Evolutionary conservation across 1,140 invertebrate species (phyloP), one percentile per base, ranked within the genome.

Genomic region (Asobara japonica): DNA sequence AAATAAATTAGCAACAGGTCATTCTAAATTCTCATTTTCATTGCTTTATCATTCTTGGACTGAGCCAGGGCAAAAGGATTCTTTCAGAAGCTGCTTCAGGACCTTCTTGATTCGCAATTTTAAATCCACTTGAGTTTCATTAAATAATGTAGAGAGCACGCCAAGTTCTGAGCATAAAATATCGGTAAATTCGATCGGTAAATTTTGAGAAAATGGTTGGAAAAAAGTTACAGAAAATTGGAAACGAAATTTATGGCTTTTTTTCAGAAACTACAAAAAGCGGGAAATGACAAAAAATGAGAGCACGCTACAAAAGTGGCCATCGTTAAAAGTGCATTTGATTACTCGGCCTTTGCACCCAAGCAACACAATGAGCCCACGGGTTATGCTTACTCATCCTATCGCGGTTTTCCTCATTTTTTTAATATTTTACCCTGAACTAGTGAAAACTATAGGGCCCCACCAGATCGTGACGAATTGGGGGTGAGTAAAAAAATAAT

Each of bases 251-350:
- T n/a, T n/a, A n/a, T n/a, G n/a, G n/a, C n/a, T n/a, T n/a, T n/a
- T n/a, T n/a, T n/a, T n/a, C n/a, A 41, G 31, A 25, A 61, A 27
- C 51, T 29, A 11, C 33, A 45, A 31, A 13, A 72, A 13, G 7
- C 60, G 67, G 29, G 74, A 68, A 73, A 71, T 65, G 61, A 64
- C n/a, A n/a, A 65, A 65, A 56, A 72, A 74, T 27, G 45, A 74
- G 69, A 76, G 56, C 66, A 41, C 64, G 67, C 69, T 74, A 62
- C 36, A 75, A 66, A 41, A 65, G 51, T 45, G 61, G 33, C 31
- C 30, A 18, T 64, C 18, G 20, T 2, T 64, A 18, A 56, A 56
- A 56, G 25, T 56, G 22, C 51, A 56, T 56, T 56, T 56, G 51
- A 56, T 56, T 56, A 56, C 22, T 56, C 51, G 51, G 51, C 25